Evolutionary conservation across 2,113 vertebrate genomes (phyloP).

Genomic region (Poecilia latipinna): DNA sequence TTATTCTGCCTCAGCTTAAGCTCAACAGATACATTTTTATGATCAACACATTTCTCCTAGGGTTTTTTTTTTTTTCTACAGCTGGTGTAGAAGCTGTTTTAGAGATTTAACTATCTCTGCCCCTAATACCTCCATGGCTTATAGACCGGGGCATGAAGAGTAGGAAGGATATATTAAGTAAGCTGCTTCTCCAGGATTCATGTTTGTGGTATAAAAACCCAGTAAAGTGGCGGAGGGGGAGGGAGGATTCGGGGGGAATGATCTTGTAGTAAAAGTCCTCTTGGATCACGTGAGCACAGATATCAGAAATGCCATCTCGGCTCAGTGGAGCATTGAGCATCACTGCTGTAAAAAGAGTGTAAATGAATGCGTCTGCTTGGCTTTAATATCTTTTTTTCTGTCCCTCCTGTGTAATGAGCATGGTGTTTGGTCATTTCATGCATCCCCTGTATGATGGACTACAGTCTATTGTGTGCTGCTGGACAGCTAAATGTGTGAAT

Average conservation of each 20-base stretch:
- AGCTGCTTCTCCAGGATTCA: conserved; percentile 64
- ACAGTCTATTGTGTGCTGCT: conserved; percentile 53
- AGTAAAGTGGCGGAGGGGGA: conserved; percentile 58
- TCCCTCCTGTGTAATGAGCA: conserved; percentile 30
- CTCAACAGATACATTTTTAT: not conserved
- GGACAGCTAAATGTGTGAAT: conserved; percentile 53
- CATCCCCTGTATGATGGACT: conserved; percentile 34
- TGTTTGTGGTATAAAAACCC: conserved; percentile 66
- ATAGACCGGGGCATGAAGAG: conserved; percentile 54
- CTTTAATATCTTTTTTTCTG: conserved; percentile 7
- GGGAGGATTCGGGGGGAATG: conserved; percentile 37
- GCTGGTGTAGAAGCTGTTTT: conserved; percentile 45
- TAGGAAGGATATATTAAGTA: conserved; percentile 31
- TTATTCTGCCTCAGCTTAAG: not conserved
- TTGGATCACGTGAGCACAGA: conserved; percentile 67
- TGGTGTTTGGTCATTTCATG: conserved; percentile 36
- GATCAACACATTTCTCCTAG: conserved; percentile 2
- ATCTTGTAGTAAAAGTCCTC: conserved; percentile 78
- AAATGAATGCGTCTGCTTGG: conserved; percentile 4
- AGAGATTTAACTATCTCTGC: conserved; percentile 34
- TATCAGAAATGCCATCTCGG: conserved; percentile 75
- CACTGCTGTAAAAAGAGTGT: conserved; percentile 24
- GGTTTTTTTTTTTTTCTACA: conserved; percentile 1
- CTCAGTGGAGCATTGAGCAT: conserved; percentile 54
- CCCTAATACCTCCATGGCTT: conserved; percentile 59